Evolutionary conservation across 2,888 invertebrate genomes (phyloP).

Genomic region (Bruchidius siliquastri): DNA sequence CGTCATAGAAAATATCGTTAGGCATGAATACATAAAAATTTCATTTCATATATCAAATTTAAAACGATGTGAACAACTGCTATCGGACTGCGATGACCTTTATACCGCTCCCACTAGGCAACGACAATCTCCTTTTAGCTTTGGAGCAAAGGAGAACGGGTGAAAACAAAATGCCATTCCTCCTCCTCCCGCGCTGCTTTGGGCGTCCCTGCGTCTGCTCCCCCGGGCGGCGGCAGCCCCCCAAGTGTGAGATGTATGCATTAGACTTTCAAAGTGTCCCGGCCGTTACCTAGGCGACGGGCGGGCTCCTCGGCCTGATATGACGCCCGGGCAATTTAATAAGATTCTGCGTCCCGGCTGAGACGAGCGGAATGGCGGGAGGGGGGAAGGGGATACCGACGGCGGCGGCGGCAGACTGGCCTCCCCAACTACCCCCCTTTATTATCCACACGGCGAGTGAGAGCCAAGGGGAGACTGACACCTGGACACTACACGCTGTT

Average conservation of each 20-base stretch:
- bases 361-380: slow-evolving; percentile 11
- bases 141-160: slow-evolving; percentile 34
- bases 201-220: slow-evolving; percentile 28
- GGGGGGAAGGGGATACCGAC: slow-evolving; percentile 12
- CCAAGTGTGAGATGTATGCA: slow-evolving; percentile 50
- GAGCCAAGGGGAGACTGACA: slow-evolving; percentile 5
- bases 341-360: slow-evolving; percentile 49
- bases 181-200: slow-evolving; percentile 26
- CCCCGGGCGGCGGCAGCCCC: slow-evolving; percentile 24
- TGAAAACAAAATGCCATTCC: slow-evolving; percentile 46
- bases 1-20: too few species aligned
- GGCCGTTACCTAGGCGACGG: slow-evolving; percentile 66
- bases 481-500: slow-evolving; percentile 1
- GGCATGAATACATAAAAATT: too few species aligned
- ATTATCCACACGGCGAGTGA: slow-evolving; percentile 27
- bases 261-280: slow-evolving; percentile 54
- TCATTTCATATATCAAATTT: too few species aligned
- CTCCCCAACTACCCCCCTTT: slow-evolving; percentile 32
- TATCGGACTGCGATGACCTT: not conserved
- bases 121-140: not conserved
- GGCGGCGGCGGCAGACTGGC: slow-evolving; percentile 18
- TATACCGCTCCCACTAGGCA: not conserved
- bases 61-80: not conserved
- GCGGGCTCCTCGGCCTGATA: slow-evolving; percentile 52
- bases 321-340: slow-evolving; percentile 60